These are phyloP conservation scores for Spisula solida DNA, from an alignment of 2,888 invertebrate species.

Conservation along the genomic window DNA sequence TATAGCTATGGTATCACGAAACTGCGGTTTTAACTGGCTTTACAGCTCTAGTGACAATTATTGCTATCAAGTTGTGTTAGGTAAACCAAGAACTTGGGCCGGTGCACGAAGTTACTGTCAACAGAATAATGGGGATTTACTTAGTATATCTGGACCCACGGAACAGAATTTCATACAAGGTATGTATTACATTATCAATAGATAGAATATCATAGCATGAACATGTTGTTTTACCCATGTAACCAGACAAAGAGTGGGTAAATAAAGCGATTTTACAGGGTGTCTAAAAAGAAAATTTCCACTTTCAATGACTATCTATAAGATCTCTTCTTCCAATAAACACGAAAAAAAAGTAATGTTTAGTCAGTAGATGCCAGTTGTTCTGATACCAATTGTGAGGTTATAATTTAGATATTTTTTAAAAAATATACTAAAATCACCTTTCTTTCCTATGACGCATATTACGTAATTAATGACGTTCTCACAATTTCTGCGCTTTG, in stretches of 20 bases:
- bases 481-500: too few species aligned
- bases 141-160: slow-evolving; percentile 74
- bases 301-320: too few species aligned
- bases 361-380: too few species aligned
- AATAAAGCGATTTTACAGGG: background rate
- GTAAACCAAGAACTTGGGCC: slow-evolving; percentile 73
- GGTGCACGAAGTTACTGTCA: slow-evolving; percentile 75
- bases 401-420: too few species aligned
- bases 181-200: slow-evolving; percentile 25
- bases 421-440: too few species aligned
- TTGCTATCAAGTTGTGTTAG: slow-evolving; percentile 78
- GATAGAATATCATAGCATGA: background rate
- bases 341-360: too few species aligned
- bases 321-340: too few species aligned
- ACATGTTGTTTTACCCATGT: background rate
- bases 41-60: slow-evolving; percentile 71
- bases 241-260: background rate
- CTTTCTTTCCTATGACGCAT: too few species aligned
- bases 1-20: slow-evolving; percentile 69
- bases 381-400: too few species aligned
- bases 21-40: slow-evolving; percentile 79
- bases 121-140: slow-evolving; percentile 72
- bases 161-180: slow-evolving; percentile 80
- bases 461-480: too few species aligned
- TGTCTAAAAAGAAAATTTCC: too few species aligned